Conservation (phyloP, 2,113 vertebrate species). For the Microcebus ravelobensis region DNA sequence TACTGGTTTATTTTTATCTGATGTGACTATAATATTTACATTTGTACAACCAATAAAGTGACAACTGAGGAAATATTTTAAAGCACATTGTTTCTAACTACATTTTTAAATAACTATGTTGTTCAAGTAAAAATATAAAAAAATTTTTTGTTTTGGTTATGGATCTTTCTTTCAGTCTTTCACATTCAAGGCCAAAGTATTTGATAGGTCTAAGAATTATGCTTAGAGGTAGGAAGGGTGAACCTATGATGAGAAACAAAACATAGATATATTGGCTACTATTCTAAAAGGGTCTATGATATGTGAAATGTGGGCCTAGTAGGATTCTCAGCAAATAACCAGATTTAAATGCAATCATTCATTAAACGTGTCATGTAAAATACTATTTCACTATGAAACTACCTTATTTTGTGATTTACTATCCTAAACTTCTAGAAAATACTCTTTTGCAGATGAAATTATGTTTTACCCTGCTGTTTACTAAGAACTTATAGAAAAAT, state of each 20-base stretch:
- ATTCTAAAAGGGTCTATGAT: background rate
- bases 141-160: constrained; percentile 15
- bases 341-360: constrained; percentile 12
- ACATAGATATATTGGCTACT: background rate
- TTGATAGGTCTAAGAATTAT: background rate
- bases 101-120: constrained; percentile 30
- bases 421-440: constrained; percentile 36
- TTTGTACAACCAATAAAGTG: constrained; percentile 32
- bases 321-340: background rate
- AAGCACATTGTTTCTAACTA: constrained; percentile 4
- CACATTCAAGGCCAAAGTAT: constrained; percentile 41
- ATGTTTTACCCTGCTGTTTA: constrained; percentile 27
- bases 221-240: background rate
- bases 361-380: constrained; percentile 41
- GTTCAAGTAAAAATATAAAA: constrained; percentile 52
- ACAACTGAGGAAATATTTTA: constrained; percentile 49
- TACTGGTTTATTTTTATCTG: constrained; percentile 57
- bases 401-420: constrained; percentile 1
- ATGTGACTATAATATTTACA: constrained; percentile 50
- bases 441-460: background rate
- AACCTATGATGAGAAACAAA: constrained; percentile 51
- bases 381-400: constrained; percentile 40
- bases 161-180: constrained; percentile 50
- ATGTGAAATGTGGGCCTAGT: background rate
- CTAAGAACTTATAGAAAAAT: background rate